phyloP scores from a whole-genome alignment of 2,888 invertebrate species.

The Thereva unica region DNA sequence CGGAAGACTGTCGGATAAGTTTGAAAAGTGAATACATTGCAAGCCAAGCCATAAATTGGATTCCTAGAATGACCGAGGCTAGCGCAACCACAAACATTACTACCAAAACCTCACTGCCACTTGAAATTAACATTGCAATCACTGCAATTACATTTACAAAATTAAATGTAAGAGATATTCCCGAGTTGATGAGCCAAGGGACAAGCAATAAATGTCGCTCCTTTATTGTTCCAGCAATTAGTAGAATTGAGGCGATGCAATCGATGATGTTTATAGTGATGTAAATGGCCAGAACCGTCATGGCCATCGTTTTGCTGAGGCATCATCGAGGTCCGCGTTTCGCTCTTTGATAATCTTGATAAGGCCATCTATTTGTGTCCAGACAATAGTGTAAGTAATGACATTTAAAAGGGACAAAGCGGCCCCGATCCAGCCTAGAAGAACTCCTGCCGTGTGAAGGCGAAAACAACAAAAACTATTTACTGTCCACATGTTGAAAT shows the following conservation, averaged over 20 bases:
- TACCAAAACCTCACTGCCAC: background rate
- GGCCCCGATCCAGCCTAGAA: slow-evolving; percentile 53
- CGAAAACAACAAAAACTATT: slow-evolving; percentile 49
- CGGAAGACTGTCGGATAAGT: slow-evolving; percentile 22
- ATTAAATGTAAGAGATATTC: slow-evolving; percentile 20
- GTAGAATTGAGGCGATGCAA: slow-evolving; percentile 49
- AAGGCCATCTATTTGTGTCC: slow-evolving; percentile 25
- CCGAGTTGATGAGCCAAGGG: slow-evolving; percentile 49
- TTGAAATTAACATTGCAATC: background rate
- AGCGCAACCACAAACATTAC: background rate
- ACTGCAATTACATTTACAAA: slow-evolving; percentile 1
- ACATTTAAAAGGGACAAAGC: slow-evolving; percentile 46
- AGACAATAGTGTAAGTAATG: slow-evolving; percentile 43
- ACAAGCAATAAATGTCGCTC: slow-evolving; percentile 51
- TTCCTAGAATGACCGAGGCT: slow-evolving; percentile 8
- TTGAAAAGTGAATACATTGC: slow-evolving; percentile 10
- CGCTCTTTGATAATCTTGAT: slow-evolving; percentile 20
- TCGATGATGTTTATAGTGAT: slow-evolving; percentile 47
- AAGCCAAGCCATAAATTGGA: slow-evolving; percentile 13
- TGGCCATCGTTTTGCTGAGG: slow-evolving; percentile 32
- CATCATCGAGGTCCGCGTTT: slow-evolving; percentile 15
- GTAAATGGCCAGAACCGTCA: slow-evolving; percentile 43
- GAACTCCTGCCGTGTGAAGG: slow-evolving; percentile 52
- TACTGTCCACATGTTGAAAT: slow-evolving; percentile 38
- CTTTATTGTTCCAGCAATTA: slow-evolving; percentile 51